Evolutionary conservation across 2,113 vertebrate genomes (phyloP).

Genomic region (Mixornis gularis): DNA sequence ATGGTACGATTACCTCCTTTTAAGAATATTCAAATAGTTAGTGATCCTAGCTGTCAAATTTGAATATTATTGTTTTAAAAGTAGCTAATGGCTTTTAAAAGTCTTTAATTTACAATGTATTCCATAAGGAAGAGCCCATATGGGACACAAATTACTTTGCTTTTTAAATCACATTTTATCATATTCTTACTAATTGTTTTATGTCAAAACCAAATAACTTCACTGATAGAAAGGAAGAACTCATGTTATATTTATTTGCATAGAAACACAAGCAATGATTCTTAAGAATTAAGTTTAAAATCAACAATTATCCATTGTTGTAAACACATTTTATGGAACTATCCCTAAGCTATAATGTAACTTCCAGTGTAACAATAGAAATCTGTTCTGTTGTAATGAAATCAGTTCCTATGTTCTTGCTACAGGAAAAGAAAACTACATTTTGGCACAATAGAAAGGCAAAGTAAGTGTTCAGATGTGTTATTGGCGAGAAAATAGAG

Average conservation of each 20-base stretch:
- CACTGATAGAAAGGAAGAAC: background rate
- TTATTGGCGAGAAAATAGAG: background rate
- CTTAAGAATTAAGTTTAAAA: background rate
- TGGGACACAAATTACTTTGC: background rate
- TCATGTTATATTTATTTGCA: background rate
- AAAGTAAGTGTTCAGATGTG: background rate
- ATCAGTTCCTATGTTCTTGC: background rate
- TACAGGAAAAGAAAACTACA: background rate
- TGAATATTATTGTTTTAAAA: background rate
- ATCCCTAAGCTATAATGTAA: background rate
- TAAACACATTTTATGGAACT: background rate
- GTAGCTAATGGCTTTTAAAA: background rate
- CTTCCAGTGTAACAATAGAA: background rate
- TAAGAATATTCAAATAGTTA: background rate
- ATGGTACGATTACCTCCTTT: background rate
- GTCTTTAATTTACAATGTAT: background rate
- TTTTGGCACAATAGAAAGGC: background rate
- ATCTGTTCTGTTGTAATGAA: background rate
- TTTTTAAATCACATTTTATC: background rate
- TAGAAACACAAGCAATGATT: background rate
- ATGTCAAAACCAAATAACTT: background rate
- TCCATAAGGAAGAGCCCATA: background rate
- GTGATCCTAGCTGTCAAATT: background rate
- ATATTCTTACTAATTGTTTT: background rate
- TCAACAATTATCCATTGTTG: background rate